Conservation (phyloP, 2,113 vertebrate species). For the Phaetusa simplex region DNA sequence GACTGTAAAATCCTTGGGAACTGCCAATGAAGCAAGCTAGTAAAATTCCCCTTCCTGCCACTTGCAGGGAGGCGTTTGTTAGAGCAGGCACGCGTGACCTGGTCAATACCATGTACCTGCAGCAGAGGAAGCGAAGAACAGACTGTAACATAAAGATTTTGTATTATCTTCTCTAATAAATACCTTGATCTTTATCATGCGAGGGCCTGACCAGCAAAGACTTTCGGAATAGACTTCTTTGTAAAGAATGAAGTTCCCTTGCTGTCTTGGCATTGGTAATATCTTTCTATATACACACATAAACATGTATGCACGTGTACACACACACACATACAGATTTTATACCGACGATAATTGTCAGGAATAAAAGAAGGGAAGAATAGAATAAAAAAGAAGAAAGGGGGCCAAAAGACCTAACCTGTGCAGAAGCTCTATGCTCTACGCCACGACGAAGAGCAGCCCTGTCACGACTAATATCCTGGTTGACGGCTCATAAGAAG, state of each 20-base stretch:
- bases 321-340: background rate
- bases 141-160: background rate
- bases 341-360: background rate
- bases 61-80: background rate
- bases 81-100: background rate
- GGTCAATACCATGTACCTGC: background rate
- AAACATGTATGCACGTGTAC: background rate
- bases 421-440: background rate
- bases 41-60: background rate
- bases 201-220: background rate
- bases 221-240: background rate
- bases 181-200: background rate
- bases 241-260: background rate
- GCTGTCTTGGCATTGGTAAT: background rate
- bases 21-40: background rate
- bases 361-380: background rate
- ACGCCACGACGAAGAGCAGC: background rate
- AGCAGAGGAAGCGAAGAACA: background rate
- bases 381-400: background rate
- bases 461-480: background rate
- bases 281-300: background rate
- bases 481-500: background rate
- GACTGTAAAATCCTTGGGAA: background rate
- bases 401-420: background rate
- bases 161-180: background rate